These are phyloP conservation scores for Lagorchestes hirsutus DNA, from an alignment of 2,797 vertebrate genomes.

Conservation along the genomic window DNA sequence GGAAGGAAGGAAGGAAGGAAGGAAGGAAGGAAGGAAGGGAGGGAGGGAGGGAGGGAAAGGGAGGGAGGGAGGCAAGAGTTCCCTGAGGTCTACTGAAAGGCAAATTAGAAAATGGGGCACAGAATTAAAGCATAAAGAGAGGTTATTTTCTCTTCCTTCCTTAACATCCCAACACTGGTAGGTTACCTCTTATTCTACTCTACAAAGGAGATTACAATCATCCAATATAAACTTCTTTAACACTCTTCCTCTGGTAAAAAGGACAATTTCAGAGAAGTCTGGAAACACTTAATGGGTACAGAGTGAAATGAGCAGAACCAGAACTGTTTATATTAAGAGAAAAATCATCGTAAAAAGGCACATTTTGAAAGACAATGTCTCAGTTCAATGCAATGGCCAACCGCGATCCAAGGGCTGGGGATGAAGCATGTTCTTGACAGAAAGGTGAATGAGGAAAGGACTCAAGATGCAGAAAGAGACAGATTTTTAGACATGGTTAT, in stretches of 20 bases:
- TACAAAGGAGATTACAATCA: background rate
- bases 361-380: background rate
- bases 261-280: background rate
- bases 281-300: background rate
- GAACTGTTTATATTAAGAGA: background rate
- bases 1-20: too few relatives aligned
- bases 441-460: background rate
- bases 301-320: background rate
- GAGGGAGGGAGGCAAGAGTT: background rate
- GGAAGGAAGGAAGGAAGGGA: too few relatives aligned
- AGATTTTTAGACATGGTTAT: background rate
- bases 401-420: background rate
- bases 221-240: background rate
- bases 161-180: background rate
- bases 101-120: background rate
- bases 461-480: background rate
- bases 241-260: background rate
- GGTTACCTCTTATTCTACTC: background rate
- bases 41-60: background rate
- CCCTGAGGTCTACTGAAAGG: background rate
- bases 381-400: background rate
- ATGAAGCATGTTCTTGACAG: background rate
- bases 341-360: background rate
- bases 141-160: background rate
- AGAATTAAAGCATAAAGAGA: background rate